These are phyloP conservation scores for Drosophila takahashii DNA, from an alignment of 1,140 invertebrate species.

Conservation along the genomic window DNA sequence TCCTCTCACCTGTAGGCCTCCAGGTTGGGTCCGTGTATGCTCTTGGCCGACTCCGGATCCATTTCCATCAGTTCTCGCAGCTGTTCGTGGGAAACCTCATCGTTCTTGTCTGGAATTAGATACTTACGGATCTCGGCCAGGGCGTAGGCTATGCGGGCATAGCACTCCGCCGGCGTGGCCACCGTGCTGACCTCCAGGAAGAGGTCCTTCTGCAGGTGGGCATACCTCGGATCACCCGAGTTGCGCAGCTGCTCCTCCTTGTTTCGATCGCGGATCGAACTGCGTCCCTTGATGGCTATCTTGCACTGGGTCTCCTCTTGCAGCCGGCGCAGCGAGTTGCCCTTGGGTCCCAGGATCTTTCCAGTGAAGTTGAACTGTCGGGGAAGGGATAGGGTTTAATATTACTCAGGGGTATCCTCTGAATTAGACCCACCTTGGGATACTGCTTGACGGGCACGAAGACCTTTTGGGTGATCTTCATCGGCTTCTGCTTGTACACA, in stretches of 20 bases:
- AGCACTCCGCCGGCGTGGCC: conserved; percentile 94
- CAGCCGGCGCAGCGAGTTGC: conserved; percentile 93
- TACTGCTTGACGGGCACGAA: conserved; percentile 92
- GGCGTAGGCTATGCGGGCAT: conserved; percentile 93
- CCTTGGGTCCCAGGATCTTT: conserved; percentile 96
- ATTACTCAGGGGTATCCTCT: not conserved
- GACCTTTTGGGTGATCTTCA: conserved; percentile 92
- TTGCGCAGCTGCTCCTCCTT: conserved; percentile 95
- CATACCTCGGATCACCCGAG: conserved; percentile 93
- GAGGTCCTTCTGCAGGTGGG: conserved; percentile 94
- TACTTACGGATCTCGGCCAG: conserved; percentile 91
- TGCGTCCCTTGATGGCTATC: conserved; percentile 95
- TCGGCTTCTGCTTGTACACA: conserved; percentile 87
- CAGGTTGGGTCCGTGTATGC: conserved; percentile 63
- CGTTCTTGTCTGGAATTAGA: conserved; percentile 88
- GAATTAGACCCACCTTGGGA: conserved; percentile 89
- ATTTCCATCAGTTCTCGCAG: conserved; percentile 81
- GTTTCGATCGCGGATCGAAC: conserved; percentile 94
- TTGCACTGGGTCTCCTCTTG: conserved; percentile 96
- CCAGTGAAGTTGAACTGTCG: conserved; percentile 96
- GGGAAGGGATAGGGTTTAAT: not conserved
- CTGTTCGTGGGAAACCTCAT: conserved; percentile 81
- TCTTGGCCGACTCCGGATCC: conserved; percentile 76
- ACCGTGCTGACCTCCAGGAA: conserved; percentile 95
- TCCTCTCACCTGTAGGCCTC: conserved; percentile 63